Evolutionary conservation across 2,888 invertebrate species (phyloP).

Genomic region (Trileptium ribeirensis): DNA sequence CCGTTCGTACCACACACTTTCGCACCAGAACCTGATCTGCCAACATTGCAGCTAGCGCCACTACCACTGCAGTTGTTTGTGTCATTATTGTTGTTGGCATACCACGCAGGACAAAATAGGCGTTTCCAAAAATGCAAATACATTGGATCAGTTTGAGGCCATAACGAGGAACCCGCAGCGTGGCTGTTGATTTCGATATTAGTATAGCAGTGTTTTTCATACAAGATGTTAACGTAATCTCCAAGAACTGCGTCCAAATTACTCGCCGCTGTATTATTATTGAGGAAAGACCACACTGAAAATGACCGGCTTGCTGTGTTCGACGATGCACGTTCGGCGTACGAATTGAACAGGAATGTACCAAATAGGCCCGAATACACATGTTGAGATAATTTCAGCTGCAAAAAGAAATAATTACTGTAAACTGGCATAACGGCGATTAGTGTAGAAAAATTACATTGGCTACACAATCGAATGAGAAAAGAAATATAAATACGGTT

Average conservation of each 20-base stretch:
- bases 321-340: slow-evolving; percentile 57
- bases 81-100: too few species aligned
- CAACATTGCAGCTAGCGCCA: too few species aligned
- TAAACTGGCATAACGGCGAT: neutral
- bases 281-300: slow-evolving; percentile 72
- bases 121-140: neutral
- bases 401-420: slow-evolving; percentile 45
- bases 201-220: neutral
- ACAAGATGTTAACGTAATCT: neutral
- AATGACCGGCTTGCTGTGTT: slow-evolving; percentile 63
- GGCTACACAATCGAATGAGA: neutral
- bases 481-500: neutral
- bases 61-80: too few species aligned
- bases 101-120: neutral
- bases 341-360: slow-evolving; percentile 78
- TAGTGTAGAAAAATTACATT: neutral
- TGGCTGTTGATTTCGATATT: neutral
- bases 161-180: neutral
- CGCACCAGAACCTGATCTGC: too few species aligned
- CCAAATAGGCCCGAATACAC: slow-evolving; percentile 92
- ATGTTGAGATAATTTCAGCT: slow-evolving; percentile 91
- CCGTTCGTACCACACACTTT: too few species aligned
- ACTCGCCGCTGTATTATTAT: too few species aligned
- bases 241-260: neutral
- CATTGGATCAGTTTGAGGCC: neutral